Base-by-base conservation (phyloP, 1,140 invertebrate species). In the Leucophenga varia region DNA sequence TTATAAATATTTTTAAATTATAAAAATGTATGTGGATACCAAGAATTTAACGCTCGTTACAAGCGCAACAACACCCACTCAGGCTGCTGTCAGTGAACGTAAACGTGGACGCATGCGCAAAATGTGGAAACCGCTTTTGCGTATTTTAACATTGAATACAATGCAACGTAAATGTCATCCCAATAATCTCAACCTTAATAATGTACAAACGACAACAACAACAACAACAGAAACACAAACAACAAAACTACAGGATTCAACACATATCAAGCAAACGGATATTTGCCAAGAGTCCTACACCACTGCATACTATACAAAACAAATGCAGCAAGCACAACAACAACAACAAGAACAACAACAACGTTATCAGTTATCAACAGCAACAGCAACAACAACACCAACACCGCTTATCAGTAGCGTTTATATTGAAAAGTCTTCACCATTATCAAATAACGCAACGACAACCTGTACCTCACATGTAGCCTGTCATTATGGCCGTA, bases 131-230 rank as follows among this genome's bases (percentile, higher is more conserved):
- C 69, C 69, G 3, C 40, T 72, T 38, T 49, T 65, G 19, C 56
- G 61, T 2, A 41, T 72, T 12, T 38, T 72, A 37, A 40, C 69
- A 47, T 61, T 28, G 12, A 52, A 52, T 30, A 35, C 43, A 4
- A 49, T 31, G 18, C 55, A 6, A 18, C 52, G 45, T 59, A 55
- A 17, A 8, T 10, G 7, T 13, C 68, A 72, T 52, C 70, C 70
- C 48, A 73, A 73, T 39, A 73, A 73, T 45, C 64, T 73, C 43
- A 63, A 73, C 55, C 64, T 73, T 21, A 73, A 73, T 43, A 73
- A 73, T 17, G n/a, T n/a, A 64, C 65, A 51, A 37, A n/a, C 12
- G 12, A 19, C 9, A 17, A 34, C 9, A 38, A 17, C 12, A 39
- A 20, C 22, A 14, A 3, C n/a, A 48, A 14, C 60, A 57, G 20